Base-by-base conservation (phyloP, 2,888 invertebrate genomes). In the Torymus tubicola region DNA sequence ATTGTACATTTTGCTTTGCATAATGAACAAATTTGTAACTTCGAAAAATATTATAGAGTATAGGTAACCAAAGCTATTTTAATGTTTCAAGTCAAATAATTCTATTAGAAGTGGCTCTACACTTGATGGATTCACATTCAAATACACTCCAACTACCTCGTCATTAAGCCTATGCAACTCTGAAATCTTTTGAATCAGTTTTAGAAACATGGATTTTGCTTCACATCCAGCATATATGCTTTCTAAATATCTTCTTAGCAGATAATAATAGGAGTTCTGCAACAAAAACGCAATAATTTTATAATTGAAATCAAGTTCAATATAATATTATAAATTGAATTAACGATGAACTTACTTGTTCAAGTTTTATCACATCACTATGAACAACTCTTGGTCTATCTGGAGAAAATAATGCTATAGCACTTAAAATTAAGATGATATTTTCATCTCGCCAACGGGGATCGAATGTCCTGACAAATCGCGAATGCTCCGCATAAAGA, bases 41-140 rank as follows among this genome's bases (percentile, higher is more conserved):
- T 61, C 21, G 60, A 21, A 64, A 65, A 60, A 60, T 42, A 24
- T 63, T n/a, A 14, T 55, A 50, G 58, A 71, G 76, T 68, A 18
- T 52, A 53, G 52, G n/a, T 14, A 60, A 13, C 18, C 0, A 10
- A 21, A 13, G 10, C 11, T 69, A 21, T 58, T 82, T 87, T 85
- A 90, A 83, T 88, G 94, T 88, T 97, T 97, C 82, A 98, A 93
- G 92, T 98, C 98, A 87, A 99, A 97, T 88, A 99, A 97, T 93
- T 99, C 98, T 90, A 98, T 95, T 65, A 99, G 92, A 57, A 99
- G 92, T 0, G 98, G 99, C 87, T 98, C 98, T 64, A 99, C 96
- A 88, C 96, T 94, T 81, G 95, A 93, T 52, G 98, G 98, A 92
- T 98, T 97, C 0, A 98, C 96, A 91, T 98, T 96, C 42, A 98